Evolutionary conservation across 2,888 invertebrate genomes (phyloP).

Genomic region (Drosophila colorata): DNA sequence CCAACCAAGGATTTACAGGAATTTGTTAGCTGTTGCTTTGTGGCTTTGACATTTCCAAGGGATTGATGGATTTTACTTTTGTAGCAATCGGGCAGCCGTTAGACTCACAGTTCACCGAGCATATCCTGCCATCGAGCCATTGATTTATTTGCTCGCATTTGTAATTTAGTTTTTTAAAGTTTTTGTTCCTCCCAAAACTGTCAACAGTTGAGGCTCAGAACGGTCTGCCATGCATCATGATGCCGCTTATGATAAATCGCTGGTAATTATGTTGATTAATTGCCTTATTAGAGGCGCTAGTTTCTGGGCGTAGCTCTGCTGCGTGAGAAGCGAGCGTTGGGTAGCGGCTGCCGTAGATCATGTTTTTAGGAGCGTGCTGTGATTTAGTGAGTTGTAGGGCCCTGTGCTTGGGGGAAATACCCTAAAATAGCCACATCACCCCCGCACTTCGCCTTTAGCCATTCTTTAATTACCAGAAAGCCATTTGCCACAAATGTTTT

Average conservation of each 20-base stretch:
- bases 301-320: constrained; percentile 25
- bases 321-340: constrained; percentile 51
- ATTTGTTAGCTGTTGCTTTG: constrained; percentile 66
- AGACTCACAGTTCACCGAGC: constrained; percentile 62
- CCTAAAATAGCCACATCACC: constrained; percentile 52
- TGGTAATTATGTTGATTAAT: constrained; percentile 82
- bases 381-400: constrained; percentile 35
- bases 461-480: constrained; percentile 73
- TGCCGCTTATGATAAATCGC: constrained; percentile 74
- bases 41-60: constrained; percentile 71
- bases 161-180: constrained; percentile 58
- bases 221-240: constrained; percentile 45
- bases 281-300: constrained; percentile 74
- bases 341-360: constrained; percentile 60
- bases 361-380: constrained; percentile 60
- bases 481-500: constrained; percentile 73
- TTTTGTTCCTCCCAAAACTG: constrained; percentile 62
- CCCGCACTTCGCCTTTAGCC: constrained; percentile 18
- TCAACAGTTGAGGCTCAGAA: constrained; percentile 53
- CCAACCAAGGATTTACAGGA: constrained; percentile 62
- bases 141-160: constrained; percentile 72
- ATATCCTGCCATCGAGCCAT: constrained; percentile 42
- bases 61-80: constrained; percentile 66
- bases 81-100: constrained; percentile 15
- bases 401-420: not conserved